Percentiles rank a stretch among this genome's conserved stretches.
Conservation (phyloP, 2,888 invertebrate species). For the Morpho helenor region DNA sequence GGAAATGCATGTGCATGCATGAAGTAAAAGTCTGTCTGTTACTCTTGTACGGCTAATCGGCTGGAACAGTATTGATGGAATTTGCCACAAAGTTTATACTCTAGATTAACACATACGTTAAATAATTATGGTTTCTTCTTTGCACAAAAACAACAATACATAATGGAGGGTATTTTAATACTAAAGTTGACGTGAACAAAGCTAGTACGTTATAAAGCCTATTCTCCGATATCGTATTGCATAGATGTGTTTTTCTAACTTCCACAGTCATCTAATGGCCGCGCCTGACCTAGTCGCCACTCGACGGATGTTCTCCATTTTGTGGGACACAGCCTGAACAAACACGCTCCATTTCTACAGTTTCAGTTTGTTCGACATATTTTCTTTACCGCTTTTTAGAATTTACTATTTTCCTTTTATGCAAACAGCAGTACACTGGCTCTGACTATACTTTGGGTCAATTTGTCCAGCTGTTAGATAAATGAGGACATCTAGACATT, state of each 20-base stretch:
- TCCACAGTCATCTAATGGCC: constrained; percentile 43
- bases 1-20: no score
- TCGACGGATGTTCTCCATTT: constrained; percentile 34
- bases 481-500: not conserved
- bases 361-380: constrained; percentile 18
- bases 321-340: constrained; percentile 44
- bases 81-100: no score
- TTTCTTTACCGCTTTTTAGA: constrained; percentile 20
- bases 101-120: no score
- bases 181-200: no score
- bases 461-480: not conserved
- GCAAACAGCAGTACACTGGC: constrained; percentile 1
- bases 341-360: constrained; percentile 39
- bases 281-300: constrained; percentile 36
- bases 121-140: no score
- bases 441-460: constrained; percentile 21
- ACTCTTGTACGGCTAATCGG: no score
- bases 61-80: no score
- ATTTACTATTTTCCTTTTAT: constrained; percentile 8
- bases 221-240: no score
- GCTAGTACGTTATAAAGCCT: no score
- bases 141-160: no score
- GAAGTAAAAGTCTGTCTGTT: no score
- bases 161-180: no score
- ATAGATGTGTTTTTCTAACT: constrained; percentile 1